Evolutionary conservation across 2,113 vertebrate genomes (phyloP).

Genomic region (Rhynchopsitta pachyrhyncha): DNA sequence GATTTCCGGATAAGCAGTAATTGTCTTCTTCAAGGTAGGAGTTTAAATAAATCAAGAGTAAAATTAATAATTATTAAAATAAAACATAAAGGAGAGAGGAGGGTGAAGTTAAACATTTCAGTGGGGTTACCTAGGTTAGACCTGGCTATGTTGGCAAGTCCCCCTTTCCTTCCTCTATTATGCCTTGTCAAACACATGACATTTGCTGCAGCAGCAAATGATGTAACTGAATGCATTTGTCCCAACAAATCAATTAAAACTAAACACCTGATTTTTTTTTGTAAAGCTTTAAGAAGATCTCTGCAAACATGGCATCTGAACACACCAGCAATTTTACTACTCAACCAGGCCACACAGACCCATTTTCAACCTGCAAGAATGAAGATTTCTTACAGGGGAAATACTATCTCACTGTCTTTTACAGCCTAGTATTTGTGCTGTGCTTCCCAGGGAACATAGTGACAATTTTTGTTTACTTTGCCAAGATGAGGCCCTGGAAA

Average conservation of each 20-base stretch:
- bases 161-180: background rate
- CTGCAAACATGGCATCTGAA: constrained; percentile 23
- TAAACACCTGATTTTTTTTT: constrained; percentile 17
- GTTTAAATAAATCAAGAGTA: background rate
- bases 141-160: background rate
- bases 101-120: background rate
- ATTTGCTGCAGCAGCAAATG: background rate
- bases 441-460: constrained; percentile 65
- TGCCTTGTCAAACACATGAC: background rate
- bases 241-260: background rate
- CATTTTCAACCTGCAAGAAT: background rate
- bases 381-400: constrained; percentile 22
- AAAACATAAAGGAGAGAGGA: background rate
- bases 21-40: background rate
- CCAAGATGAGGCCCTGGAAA: constrained; percentile 80
- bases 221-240: background rate
- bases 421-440: constrained; percentile 55
- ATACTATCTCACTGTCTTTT: background rate
- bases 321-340: background rate
- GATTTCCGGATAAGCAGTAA: background rate
- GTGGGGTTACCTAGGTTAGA: background rate
- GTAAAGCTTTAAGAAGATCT: constrained; percentile 6
- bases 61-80: background rate
- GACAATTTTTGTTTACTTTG: constrained; percentile 59
- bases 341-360: background rate